Evolutionary conservation across 2,888 invertebrate genomes (phyloP), one percentile per base, ranked within the genome.

Genomic region (Ormyrus thymus): DNA sequence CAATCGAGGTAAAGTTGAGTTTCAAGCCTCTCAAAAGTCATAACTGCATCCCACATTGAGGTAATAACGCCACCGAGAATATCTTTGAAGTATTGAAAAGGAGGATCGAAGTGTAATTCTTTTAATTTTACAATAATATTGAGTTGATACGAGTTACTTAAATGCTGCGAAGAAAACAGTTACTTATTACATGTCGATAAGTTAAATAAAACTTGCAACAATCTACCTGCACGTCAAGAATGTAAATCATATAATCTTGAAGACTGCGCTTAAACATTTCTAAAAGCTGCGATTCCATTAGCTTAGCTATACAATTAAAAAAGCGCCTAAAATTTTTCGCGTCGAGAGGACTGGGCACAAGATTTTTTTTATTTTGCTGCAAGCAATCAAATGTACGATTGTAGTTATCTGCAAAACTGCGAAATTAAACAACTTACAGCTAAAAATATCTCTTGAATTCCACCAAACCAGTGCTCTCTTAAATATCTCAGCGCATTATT

Each of bases 261-360:
- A 98, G 92, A n/a, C 97, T 97, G 82, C 94, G 92, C 75, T 96
- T 91, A 84, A 96, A 96, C 61, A 97, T 90, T 7, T 94, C 93
- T 87, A 97, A 95, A 72, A 98, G 91, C 86, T 97, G 96, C 83
- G 94, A 94, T 0, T 97, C 96, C 98, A 98, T 98, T 76, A 98
- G 91, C 61, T 95, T 95, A 0, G 95, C 95, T 0, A 96, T 93
- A 84, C 96, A 95, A 88, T 97, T 95, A 88, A 95, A 97, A 90
- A 97, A 98, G 56, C 93, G 93, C 85, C 93, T 93, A 89, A 97
- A 93, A 87, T 93, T 93, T 51, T 92, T 92, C 29, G 92, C 92
- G 82, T 95, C 93, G 73, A 93, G 91, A 0, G 94, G 92, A 85
- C 94, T 93, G 0, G 96, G 96, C 65, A 96, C 92, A 79, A 93